Evolutionary conservation across 2,888 invertebrate genomes (phyloP), one percentile per base, ranked within the genome.

Genomic region (Torymus tubicola): DNA sequence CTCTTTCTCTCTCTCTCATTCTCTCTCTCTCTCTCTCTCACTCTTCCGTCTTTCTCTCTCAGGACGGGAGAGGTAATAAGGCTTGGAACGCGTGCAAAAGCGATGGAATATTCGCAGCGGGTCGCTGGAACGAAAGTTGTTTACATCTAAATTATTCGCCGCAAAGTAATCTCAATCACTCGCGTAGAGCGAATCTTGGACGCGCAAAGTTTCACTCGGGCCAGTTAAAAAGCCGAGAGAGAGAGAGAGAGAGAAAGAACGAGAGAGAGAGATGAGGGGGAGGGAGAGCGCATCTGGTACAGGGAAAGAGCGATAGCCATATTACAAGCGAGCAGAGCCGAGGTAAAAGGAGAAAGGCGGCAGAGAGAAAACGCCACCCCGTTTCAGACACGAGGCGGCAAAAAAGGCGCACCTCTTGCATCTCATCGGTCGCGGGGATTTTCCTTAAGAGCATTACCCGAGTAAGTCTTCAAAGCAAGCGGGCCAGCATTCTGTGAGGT

Each of bases 71-170:
- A 50, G 60, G 14, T 60, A 70, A 70, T 60, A 70, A 70, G 60
- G 60, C 60, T 50, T 5, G 18, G 50, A 60, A 12, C 18, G 21
- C 58, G 16, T 5, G 5, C 11, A 21, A 1, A 12, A 12, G 10
- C 18, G 11, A n/a, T 24, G 12, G 42, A 69, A 70, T 70, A 60
- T 60, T 70, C 50, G 50, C 60, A 12, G 21, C 61, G 52, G 18
- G 11, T 31, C 42, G 24, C 24, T 24, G 53, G 76, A 42, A 74
- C 76, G 83, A 84, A 85, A 82, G 80, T 84, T 87, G 85, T 85
- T 85, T 85, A 84, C 86, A 84, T 85, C 87, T 86, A 86, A 85
- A 86, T 86, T 85, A 83, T 86, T 84, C 80, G 75, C 24, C 69
- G 70, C 60, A 61, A 80, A 81, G 55, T 50, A 63, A 53, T 21